Evolutionary conservation across 1,140 invertebrate genomes (phyloP).

Genomic region (Atta texana): DNA sequence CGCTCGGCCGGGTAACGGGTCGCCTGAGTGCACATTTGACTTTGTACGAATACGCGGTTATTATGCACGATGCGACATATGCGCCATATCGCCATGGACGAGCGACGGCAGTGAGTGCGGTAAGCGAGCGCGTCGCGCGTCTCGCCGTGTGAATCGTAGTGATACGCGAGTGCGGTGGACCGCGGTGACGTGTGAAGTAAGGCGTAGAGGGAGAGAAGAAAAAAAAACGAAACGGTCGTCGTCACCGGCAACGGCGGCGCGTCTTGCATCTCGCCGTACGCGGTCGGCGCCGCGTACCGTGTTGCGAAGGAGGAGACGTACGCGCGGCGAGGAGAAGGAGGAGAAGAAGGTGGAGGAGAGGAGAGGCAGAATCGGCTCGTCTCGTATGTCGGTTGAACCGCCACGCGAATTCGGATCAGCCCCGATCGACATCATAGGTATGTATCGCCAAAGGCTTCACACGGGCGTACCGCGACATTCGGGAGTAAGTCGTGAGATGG

Average conservation of each 20-base stretch:
- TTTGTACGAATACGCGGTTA: slow-evolving; percentile 38
- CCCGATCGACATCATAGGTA: slow-evolving; percentile 32
- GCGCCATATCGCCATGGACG: slow-evolving; percentile 68
- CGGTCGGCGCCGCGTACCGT: slow-evolving; percentile 12
- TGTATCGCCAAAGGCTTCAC: neutral
- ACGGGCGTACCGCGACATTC: neutral
- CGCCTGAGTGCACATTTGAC: slow-evolving; percentile 67
- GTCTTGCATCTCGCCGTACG: slow-evolving; percentile 1
- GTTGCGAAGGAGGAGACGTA: slow-evolving; percentile 4
- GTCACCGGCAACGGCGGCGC: slow-evolving; percentile 35
- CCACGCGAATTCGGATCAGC: slow-evolving; percentile 47
- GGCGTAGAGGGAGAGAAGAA: slow-evolving; percentile 26
- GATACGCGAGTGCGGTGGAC: neutral
- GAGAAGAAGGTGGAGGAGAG: neutral
- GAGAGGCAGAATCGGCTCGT: neutral
- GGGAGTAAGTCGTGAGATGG: neutral
- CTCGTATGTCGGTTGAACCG: slow-evolving; percentile 40
- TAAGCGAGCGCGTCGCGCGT: slow-evolving; percentile 47
- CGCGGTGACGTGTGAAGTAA: slow-evolving; percentile 55
- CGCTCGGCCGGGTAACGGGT: slow-evolving; percentile 15
- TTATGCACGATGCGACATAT: slow-evolving; percentile 57
- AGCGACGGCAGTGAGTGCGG: slow-evolving; percentile 56
- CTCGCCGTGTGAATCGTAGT: slow-evolving; percentile 37
- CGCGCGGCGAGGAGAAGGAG: neutral
- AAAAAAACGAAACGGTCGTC: slow-evolving; percentile 22